Evolutionary conservation across 1,140 invertebrate genomes (phyloP).

Genomic region (Pteromalus puparum): DNA sequence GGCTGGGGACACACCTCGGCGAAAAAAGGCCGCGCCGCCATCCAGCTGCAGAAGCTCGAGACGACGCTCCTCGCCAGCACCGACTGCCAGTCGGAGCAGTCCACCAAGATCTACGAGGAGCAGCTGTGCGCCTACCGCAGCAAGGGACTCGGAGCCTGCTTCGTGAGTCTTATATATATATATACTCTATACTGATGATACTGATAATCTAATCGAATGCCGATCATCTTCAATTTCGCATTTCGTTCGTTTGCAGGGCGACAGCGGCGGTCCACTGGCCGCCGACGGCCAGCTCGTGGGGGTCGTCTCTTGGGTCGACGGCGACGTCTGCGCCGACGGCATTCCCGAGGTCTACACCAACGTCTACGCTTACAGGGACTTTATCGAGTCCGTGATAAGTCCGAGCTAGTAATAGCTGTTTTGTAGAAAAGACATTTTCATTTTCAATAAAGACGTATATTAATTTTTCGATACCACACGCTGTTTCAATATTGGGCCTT

Average conservation of each 20-base stretch:
- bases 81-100: not conserved
- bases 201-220: too few relatives aligned
- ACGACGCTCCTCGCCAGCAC: not conserved
- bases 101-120: not conserved
- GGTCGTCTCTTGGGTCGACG: slow-evolving; percentile 74
- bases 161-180: not conserved
- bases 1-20: slow-evolving; percentile 24
- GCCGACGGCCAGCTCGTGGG: slow-evolving; percentile 65
- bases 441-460: too few relatives aligned
- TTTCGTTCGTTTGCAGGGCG: slow-evolving; percentile 49
- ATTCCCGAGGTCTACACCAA: slow-evolving; percentile 75
- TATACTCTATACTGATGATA: too few relatives aligned
- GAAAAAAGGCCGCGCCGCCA: not conserved
- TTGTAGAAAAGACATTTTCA: too few relatives aligned
- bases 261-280: slow-evolving; percentile 56
- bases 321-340: slow-evolving; percentile 68
- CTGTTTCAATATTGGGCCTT: too few relatives aligned
- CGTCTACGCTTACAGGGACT: slow-evolving; percentile 56
- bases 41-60: not conserved
- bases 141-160: slow-evolving; percentile 13
- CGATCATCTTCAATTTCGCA: too few relatives aligned
- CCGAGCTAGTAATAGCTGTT: too few relatives aligned
- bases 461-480: too few relatives aligned
- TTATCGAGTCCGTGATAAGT: slow-evolving; percentile 17
- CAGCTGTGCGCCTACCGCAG: slow-evolving; percentile 3